Conservation (phyloP, 2,797 vertebrate genomes). For the Cottoperca gobio region DNA sequence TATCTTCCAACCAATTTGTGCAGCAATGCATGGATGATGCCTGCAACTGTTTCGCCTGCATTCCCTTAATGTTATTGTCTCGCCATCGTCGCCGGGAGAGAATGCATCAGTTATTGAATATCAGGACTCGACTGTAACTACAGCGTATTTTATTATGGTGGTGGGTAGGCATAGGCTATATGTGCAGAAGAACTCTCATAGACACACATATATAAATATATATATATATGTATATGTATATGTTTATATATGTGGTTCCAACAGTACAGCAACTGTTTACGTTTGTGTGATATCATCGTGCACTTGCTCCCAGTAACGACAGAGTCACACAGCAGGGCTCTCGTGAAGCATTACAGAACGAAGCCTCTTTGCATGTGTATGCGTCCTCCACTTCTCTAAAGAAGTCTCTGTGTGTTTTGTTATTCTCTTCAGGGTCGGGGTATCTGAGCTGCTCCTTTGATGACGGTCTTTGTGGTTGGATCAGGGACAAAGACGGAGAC, state of each 20-base stretch:
- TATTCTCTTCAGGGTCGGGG: conserved; percentile 82
- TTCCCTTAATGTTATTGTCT: conserved; percentile 49
- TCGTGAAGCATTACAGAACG: conserved; percentile 23
- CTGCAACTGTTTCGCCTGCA: conserved; percentile 29
- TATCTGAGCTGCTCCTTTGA: conserved; percentile 95
- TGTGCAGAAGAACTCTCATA: not conserved
- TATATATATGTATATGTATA: no score
- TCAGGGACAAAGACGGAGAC: conserved; percentile 90
- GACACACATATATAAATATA: not conserved
- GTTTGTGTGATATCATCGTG: conserved; percentile 23
- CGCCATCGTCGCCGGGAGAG: conserved; percentile 16
- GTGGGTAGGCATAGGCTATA: not conserved
- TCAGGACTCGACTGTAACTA: conserved; percentile 30
- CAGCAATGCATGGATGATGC: conserved; percentile 46
- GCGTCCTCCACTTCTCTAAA: conserved; percentile 19
- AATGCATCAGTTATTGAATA: conserved; percentile 52
- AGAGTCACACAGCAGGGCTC: conserved; percentile 22
- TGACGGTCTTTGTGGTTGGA: conserved; percentile 94
- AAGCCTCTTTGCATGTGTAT: not conserved
- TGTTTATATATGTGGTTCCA: conserved; percentile 22
- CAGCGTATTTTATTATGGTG: conserved; percentile 46
- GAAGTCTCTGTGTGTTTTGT: conserved; percentile 42
- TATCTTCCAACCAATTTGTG: conserved; percentile 64
- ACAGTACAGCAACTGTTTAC: conserved; percentile 30
- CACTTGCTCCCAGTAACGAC: conserved; percentile 15